Percentiles rank a stretch among this genome's conserved stretches.
These are phyloP conservation scores for Adoxophyes honmai DNA, from an alignment of 1,140 invertebrate genomes.

Conservation along the genomic window DNA sequence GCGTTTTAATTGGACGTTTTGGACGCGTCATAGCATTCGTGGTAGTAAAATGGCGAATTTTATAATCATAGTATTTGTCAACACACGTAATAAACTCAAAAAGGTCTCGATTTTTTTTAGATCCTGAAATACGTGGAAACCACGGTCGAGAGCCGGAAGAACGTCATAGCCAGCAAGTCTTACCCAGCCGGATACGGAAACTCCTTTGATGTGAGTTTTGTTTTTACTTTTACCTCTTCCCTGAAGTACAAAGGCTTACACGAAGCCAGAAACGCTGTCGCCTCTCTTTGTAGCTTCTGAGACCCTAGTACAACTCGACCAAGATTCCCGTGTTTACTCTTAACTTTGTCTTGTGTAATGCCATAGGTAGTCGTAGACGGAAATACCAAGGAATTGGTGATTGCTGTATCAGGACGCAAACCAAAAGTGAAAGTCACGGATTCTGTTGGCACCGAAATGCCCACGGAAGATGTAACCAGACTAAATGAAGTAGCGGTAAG, in stretches of 20 bases:
- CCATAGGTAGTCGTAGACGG: constrained; percentile 40
- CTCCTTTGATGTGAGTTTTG: background rate
- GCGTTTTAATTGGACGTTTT: too few species aligned
- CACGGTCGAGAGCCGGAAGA: constrained; percentile 30
- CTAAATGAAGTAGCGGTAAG: background rate
- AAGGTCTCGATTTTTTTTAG: constrained; percentile 25
- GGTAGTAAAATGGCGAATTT: background rate
- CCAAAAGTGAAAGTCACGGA: constrained; percentile 34
- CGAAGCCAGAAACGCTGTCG: too few species aligned
- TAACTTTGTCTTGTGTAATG: too few species aligned
- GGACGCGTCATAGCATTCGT: background rate
- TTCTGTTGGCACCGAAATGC: background rate
- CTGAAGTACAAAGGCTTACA: too few species aligned
- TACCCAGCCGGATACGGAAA: constrained; percentile 23
- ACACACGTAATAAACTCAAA: background rate
- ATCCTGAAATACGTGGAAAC: constrained; percentile 37
- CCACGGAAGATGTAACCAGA: background rate
- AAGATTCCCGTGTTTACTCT: too few species aligned
- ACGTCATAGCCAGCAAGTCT: constrained; percentile 20
- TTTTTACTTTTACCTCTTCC: too few species aligned
- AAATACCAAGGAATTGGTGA: constrained; percentile 36
- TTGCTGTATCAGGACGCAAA: constrained; percentile 38
- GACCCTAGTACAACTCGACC: too few species aligned
- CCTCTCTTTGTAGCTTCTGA: too few species aligned
- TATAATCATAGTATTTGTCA: background rate